Evolutionary conservation across 2,888 invertebrate genomes (phyloP).

Genomic region (Syrphus vitripennis): DNA sequence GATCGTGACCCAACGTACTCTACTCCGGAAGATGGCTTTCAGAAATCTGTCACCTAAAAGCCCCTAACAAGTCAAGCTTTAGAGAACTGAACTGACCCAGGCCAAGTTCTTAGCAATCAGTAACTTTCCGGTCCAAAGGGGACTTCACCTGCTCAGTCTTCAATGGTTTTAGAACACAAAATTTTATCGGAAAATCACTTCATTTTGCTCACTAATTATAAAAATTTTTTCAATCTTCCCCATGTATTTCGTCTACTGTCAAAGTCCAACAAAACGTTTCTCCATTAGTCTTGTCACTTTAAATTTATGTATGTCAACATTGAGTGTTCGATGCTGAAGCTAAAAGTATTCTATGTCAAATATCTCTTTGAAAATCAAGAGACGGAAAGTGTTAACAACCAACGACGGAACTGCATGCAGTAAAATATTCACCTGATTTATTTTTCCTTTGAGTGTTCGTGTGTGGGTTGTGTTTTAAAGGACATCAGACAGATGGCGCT

Average conservation of each 20-base stretch:
- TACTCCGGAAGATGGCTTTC: too few species aligned
- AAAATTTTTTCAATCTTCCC: neutral
- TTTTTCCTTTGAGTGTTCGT: neutral
- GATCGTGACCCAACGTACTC: too few species aligned
- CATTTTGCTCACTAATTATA: too few species aligned
- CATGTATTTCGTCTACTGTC: neutral
- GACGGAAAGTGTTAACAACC: conserved; percentile 4
- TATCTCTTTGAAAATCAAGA: neutral
- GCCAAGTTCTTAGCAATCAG: too few species aligned
- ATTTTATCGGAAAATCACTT: too few species aligned
- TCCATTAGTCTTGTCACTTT: conserved; percentile 47
- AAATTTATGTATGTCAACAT: conserved; percentile 60
- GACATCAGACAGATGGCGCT: neutral
- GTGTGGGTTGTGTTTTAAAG: neutral
- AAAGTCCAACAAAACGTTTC: neutral
- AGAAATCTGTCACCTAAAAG: too few species aligned
- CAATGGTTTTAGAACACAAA: too few species aligned
- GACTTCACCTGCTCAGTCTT: too few species aligned
- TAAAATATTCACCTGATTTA: neutral
- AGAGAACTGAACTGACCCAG: too few species aligned
- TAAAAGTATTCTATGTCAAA: neutral
- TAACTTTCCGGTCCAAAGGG: too few species aligned
- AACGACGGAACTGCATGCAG: neutral
- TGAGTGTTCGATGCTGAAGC: conserved; percentile 22
- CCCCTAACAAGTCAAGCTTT: too few species aligned